phyloP scores from a whole-genome alignment of 1,140 invertebrate species.

The Drosophila sp. region DNA sequence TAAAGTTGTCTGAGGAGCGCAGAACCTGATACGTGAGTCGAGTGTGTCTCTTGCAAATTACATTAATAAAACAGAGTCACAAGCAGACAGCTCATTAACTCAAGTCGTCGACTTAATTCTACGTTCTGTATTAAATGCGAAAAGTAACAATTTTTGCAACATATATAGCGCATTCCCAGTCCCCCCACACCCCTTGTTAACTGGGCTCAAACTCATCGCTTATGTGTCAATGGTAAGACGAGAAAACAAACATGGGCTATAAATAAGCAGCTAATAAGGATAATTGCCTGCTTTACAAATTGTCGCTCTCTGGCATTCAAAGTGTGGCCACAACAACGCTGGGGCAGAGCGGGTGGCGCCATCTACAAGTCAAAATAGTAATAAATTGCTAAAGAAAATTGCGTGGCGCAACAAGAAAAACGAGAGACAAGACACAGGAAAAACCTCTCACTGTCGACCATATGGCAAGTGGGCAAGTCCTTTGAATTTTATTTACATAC shows the following conservation, averaged over 20 bases:
- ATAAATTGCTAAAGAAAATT: constrained; percentile 78
- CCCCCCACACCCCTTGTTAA: background rate
- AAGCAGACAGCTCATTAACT: constrained; percentile 29
- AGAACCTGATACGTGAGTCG: background rate
- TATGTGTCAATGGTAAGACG: constrained; percentile 61
- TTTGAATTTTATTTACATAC: constrained; percentile 67
- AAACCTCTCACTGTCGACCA: constrained; percentile 34
- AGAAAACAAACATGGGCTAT: constrained; percentile 76
- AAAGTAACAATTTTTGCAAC: constrained; percentile 60
- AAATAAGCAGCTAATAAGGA: constrained; percentile 82
- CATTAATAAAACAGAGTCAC: constrained; percentile 36
- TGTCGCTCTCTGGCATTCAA: constrained; percentile 44
- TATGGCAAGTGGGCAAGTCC: constrained; percentile 72
- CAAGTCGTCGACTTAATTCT: constrained; percentile 24
- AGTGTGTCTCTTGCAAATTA: constrained; percentile 35
- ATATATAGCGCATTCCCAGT: constrained; percentile 25
- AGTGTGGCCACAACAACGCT: no score
- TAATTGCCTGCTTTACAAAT: constrained; percentile 82
- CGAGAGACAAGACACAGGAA: constrained; percentile 33
- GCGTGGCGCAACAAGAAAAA: constrained; percentile 46
- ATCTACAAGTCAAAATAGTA: constrained; percentile 81
- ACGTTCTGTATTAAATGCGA: constrained; percentile 2
- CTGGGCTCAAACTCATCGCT: constrained; percentile 43
- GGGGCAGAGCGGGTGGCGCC: background rate
- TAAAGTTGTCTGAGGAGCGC: constrained; percentile 28